Conservation (phyloP, 2,113 vertebrate species). For the human (Homo sapiens) region DNA sequence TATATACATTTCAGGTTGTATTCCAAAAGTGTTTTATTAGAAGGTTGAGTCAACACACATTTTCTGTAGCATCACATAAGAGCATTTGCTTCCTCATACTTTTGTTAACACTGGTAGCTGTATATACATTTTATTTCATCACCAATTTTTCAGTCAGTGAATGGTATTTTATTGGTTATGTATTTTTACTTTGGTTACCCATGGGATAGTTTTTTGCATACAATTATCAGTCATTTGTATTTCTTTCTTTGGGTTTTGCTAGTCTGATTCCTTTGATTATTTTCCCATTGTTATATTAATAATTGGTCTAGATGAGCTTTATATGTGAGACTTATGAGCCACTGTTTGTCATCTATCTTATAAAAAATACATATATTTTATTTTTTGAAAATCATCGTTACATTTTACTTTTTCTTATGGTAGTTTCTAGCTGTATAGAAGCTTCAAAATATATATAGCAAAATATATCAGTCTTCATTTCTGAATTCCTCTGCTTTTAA, state of each 20-base stretch:
- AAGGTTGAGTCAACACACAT: neutral
- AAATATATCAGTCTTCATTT: neutral
- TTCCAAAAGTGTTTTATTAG: neutral
- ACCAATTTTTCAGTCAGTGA: neutral
- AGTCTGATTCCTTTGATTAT: neutral
- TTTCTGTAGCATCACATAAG: neutral
- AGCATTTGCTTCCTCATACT: neutral
- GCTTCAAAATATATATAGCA: neutral
- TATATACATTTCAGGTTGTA: neutral
- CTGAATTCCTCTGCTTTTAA: neutral
- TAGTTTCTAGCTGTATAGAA: neutral
- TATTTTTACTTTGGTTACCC: constrained; percentile 28
- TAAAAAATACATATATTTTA: neutral
- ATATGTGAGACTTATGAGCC: neutral
- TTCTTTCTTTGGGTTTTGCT: neutral
- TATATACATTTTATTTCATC: neutral
- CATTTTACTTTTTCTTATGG: neutral
- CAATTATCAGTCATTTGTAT: neutral
- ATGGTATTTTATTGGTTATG: neutral
- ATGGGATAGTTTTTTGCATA: neutral
- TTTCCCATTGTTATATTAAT: neutral
- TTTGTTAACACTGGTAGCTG: neutral
- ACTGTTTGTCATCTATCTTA: neutral
- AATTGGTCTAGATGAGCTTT: neutral
- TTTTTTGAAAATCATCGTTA: neutral